Conservation (phyloP, 2,113 vertebrate species). For the Myotis davidii region DNA sequence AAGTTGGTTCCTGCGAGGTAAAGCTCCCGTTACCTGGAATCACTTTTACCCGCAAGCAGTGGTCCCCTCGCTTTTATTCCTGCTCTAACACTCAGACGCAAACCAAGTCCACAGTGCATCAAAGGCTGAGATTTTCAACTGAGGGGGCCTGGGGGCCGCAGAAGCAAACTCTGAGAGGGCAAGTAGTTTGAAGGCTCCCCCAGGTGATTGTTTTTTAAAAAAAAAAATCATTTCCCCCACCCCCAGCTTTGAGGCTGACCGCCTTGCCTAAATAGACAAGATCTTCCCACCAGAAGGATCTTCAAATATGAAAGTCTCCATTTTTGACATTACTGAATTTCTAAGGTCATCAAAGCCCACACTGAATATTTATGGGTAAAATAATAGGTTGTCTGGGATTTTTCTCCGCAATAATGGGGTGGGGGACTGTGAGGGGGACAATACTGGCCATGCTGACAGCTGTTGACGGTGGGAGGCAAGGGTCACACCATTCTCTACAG, state of each 20-base stretch:
- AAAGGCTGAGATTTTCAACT: not conserved
- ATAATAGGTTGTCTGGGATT: not conserved
- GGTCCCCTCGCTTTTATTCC: not conserved
- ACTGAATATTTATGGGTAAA: not conserved
- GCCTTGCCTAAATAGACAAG: not conserved
- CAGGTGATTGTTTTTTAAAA: not conserved
- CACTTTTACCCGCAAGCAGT: not conserved
- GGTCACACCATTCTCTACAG: not conserved
- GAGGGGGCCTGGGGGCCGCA: no score
- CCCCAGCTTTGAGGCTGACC: not conserved
- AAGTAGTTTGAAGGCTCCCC: not conserved
- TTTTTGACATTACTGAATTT: not conserved
- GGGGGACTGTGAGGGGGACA: not conserved
- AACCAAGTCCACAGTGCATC: not conserved
- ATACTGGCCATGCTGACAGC: fast-evolving
- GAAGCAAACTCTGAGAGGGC: not conserved
- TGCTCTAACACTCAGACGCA: not conserved
- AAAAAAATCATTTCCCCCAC: not conserved
- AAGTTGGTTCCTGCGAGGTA: not conserved
- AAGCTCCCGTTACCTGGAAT: not conserved
- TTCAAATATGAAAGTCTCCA: not conserved
- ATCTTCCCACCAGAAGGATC: not conserved
- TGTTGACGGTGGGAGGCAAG: no score
- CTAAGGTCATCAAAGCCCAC: not conserved
- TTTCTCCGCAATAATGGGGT: not conserved